These are phyloP conservation scores for Ophion costatus DNA, from an alignment of 2,888 invertebrate species.

Conservation along the genomic window DNA sequence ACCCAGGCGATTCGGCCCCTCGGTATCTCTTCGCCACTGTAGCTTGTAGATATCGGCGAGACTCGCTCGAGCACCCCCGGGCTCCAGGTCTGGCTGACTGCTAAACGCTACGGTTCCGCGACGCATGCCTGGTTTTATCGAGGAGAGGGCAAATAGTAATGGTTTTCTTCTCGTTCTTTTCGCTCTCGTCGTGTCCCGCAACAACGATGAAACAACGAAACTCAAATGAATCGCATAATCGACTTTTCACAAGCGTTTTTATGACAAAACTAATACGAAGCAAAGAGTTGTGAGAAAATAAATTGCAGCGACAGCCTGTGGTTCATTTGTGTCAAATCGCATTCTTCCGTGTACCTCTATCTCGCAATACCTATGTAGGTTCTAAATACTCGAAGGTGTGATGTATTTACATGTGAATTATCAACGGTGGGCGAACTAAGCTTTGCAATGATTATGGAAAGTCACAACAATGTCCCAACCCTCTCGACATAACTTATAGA, in stretches of 20 bases:
- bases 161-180: slow-evolving; percentile 17
- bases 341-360: slow-evolving; percentile 38
- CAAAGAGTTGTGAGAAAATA: slow-evolving; percentile 1
- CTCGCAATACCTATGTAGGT: slow-evolving; percentile 49
- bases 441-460: background rate
- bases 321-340: slow-evolving; percentile 54
- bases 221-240: slow-evolving; percentile 27
- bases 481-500: background rate
- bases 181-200: slow-evolving; percentile 25
- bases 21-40: slow-evolving; percentile 79
- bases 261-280: slow-evolving; percentile 26
- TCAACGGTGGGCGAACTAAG: background rate
- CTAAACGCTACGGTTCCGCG: slow-evolving; percentile 83
- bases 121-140: slow-evolving; percentile 79
- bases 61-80: slow-evolving; percentile 78
- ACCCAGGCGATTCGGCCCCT: slow-evolving; percentile 80
- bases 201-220: slow-evolving; percentile 39
- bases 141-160: slow-evolving; percentile 46
- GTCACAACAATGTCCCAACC: slow-evolving; percentile 1
- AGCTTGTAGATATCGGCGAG: slow-evolving; percentile 81
- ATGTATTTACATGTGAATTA: slow-evolving; percentile 56
- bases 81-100: slow-evolving; percentile 81
- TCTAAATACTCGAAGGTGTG: slow-evolving; percentile 44
- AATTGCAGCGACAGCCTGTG: slow-evolving; percentile 25
- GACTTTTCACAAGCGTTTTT: slow-evolving; percentile 29